Evolutionary conservation across 2,888 invertebrate genomes (phyloP).

Genomic region (Napeogenes sylphis): DNA sequence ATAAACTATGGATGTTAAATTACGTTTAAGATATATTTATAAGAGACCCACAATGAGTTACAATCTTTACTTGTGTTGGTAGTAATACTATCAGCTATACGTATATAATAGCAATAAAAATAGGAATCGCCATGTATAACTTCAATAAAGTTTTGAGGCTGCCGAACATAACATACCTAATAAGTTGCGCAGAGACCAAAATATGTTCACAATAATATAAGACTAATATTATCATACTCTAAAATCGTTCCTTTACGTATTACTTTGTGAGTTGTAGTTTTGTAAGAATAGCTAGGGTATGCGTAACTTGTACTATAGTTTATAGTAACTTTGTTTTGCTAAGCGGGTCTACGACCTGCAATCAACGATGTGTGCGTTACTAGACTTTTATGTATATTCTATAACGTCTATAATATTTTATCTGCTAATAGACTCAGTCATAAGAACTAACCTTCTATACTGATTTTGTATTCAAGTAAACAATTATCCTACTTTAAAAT

Average conservation of each 20-base stretch:
- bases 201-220: conserved; percentile 40
- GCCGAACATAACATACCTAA: conserved; percentile 26
- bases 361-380: not conserved
- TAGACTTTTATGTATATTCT: not conserved
- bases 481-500: not conserved
- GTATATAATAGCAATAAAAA: conserved; percentile 4
- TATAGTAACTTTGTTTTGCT: conserved; percentile 16
- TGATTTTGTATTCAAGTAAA: not conserved
- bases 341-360: conserved; percentile 9
- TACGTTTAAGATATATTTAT: too few relatives aligned
- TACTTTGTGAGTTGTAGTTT: conserved; percentile 30
- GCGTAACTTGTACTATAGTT: conserved; percentile 15
- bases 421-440: conserved; percentile 1
- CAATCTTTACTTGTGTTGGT: too few relatives aligned
- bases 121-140: conserved; percentile 11
- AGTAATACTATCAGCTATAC: not conserved
- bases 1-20: not conserved
- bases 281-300: conserved; percentile 26
- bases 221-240: conserved; percentile 39
- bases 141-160: conserved; percentile 19
- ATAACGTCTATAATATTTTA: not conserved
- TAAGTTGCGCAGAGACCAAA: conserved; percentile 59
- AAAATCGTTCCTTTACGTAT: conserved; percentile 43
- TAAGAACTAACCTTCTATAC: not conserved
- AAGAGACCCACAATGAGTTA: too few relatives aligned